phyloP scores from a whole-genome alignment of 2,888 invertebrate species.

The Eucriotettix oculatus region DNA sequence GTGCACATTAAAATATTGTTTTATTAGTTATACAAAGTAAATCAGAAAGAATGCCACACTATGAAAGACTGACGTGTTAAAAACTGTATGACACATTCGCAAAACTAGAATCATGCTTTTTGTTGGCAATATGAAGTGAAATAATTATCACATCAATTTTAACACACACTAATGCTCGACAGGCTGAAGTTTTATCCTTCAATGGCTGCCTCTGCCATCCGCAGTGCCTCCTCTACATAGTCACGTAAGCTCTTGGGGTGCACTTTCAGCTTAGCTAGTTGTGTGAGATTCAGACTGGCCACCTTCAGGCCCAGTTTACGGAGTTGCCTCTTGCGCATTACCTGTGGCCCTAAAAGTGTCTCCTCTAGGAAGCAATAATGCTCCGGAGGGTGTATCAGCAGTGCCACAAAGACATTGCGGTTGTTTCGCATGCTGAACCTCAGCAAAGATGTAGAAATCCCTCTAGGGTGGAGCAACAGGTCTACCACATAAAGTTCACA shows the following conservation, averaged over 20 bases:
- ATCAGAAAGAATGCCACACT: no score
- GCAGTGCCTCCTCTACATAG: slow-evolving; percentile 33
- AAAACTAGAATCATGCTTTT: no score
- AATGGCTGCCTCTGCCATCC: slow-evolving; percentile 21
- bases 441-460: slow-evolving; percentile 21
- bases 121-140: no score
- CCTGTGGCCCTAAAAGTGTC: slow-evolving; percentile 41
- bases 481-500: slow-evolving; percentile 42
- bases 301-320: slow-evolving; percentile 44
- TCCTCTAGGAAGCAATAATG: slow-evolving; percentile 41
- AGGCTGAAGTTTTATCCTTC: no score
- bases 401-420: slow-evolving; percentile 32
- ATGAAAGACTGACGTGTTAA: no score
- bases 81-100: no score
- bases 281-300: slow-evolving; percentile 36
- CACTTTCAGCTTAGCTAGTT: slow-evolving; percentile 31
- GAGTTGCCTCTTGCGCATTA: slow-evolving; percentile 44
- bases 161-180: no score
- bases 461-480: slow-evolving; percentile 35
- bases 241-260: slow-evolving; percentile 31
- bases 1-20: no score
- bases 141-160: no score
- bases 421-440: slow-evolving; percentile 30
- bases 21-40: no score
- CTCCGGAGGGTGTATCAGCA: slow-evolving; percentile 46